Conservation (phyloP, 1,140 invertebrate genomes). For the Drosophila gunungcola region DNA sequence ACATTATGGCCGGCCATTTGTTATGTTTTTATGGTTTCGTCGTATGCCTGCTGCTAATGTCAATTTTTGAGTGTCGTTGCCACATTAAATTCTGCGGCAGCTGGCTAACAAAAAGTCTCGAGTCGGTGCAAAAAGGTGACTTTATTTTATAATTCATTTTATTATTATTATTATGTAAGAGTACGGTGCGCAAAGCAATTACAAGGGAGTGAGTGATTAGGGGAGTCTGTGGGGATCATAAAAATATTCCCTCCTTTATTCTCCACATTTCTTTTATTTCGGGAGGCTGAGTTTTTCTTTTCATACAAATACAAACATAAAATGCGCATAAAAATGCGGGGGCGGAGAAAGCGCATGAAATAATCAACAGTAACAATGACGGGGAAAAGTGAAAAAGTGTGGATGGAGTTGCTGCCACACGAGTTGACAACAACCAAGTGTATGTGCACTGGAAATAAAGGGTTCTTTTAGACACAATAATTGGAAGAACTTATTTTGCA, state of each 20-base stretch:
- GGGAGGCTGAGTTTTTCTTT: slow-evolving; percentile 43
- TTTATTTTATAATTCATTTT: slow-evolving; percentile 83
- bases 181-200: slow-evolving; percentile 73
- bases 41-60: slow-evolving; percentile 80
- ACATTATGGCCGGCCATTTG: slow-evolving; percentile 79
- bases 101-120: slow-evolving; percentile 51
- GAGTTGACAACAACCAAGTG: slow-evolving; percentile 76
- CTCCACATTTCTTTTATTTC: slow-evolving; percentile 12
- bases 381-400: slow-evolving; percentile 1
- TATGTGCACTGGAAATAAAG: slow-evolving; percentile 34
- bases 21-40: slow-evolving; percentile 79
- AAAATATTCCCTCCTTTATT: slow-evolving; percentile 49
- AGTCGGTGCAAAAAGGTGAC: slow-evolving; percentile 66
- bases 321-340: slow-evolving; percentile 79
- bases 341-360: slow-evolving; percentile 73
- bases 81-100: slow-evolving; percentile 65
- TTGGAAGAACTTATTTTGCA: no score
- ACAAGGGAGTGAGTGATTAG: slow-evolving; percentile 63
- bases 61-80: slow-evolving; percentile 79
- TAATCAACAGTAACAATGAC: slow-evolving; percentile 78
- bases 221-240: slow-evolving; percentile 50
- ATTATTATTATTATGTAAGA: slow-evolving; percentile 82
- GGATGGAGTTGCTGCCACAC: slow-evolving; percentile 29
- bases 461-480: not conserved
- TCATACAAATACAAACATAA: slow-evolving; percentile 79